A percentile compares a stretch with the other conserved stretches of the same genome.
phyloP scores from a whole-genome alignment of 2,797 vertebrate genomes.

The Rhabdomys pumilio region DNA sequence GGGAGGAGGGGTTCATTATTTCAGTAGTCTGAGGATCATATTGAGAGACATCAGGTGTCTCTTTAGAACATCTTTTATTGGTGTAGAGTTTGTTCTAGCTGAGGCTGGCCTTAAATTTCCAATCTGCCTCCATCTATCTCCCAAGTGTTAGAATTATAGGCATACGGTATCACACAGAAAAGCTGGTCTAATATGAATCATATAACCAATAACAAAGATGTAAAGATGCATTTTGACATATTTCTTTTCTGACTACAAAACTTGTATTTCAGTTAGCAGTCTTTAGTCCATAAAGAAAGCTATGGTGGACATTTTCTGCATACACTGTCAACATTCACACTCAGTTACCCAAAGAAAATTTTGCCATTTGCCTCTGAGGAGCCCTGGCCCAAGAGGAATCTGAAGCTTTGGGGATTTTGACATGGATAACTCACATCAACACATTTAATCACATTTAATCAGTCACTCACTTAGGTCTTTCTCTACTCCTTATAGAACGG shows the following conservation, averaged over 20 bases:
- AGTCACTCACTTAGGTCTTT: background rate
- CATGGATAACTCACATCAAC: background rate
- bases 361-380: background rate
- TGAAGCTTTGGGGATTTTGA: background rate
- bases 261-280: background rate
- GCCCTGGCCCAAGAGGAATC: background rate
- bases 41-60: background rate
- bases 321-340: no score
- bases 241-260: conserved; percentile 33
- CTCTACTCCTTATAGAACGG: background rate
- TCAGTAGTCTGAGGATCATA: background rate
- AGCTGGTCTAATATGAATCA: background rate
- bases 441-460: background rate
- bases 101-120: background rate
- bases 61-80: background rate
- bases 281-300: background rate
- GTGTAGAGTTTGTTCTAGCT: background rate
- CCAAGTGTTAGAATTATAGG: background rate
- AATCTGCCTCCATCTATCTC: background rate
- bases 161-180: background rate
- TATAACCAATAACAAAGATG: conserved; percentile 28
- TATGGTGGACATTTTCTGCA: background rate
- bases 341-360: background rate
- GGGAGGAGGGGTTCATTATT: background rate
- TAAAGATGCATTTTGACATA: conserved; percentile 44